phyloP scores from a whole-genome alignment of 2,113 vertebrate genomes.

The Scomber colias region DNA sequence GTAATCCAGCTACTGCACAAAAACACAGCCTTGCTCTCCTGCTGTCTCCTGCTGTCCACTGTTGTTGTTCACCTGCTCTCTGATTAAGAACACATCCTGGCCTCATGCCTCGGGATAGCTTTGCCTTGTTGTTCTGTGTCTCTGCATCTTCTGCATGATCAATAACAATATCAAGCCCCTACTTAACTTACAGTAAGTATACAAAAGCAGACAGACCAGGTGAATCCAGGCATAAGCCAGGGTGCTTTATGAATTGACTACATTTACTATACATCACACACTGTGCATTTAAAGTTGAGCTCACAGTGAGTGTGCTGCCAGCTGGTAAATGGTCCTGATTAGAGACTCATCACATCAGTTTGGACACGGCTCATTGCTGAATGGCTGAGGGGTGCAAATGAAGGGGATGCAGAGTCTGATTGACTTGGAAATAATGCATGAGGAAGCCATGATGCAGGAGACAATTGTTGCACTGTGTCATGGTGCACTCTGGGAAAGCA shows the following conservation, averaged over 20 bases:
- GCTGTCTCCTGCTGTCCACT: background rate
- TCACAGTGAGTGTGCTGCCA: constrained; percentile 18
- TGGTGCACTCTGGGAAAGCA: constrained; percentile 45
- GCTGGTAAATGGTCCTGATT: constrained; percentile 5
- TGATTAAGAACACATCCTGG: constrained; percentile 11
- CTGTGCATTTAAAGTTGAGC: too few species aligned
- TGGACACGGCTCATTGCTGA: background rate
- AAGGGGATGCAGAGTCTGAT: constrained; percentile 17
- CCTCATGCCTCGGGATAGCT: background rate
- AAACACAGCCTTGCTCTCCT: background rate
- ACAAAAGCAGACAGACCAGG: too few species aligned
- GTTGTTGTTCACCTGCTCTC: constrained; percentile 8
- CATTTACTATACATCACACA: too few species aligned
- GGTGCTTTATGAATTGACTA: too few species aligned
- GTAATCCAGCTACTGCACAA: too few species aligned
- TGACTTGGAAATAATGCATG: constrained; percentile 36
- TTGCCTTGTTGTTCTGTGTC: background rate
- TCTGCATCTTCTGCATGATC: constrained; percentile 11
- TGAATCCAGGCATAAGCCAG: too few species aligned
- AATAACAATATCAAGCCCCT: background rate
- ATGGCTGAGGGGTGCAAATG: constrained; percentile 2
- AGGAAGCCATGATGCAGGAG: background rate
- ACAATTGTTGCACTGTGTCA: constrained; percentile 19
- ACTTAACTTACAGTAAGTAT: too few species aligned
- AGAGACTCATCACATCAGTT: constrained; percentile 23